Percentiles rank a stretch among this genome's conserved stretches.
phyloP scores from a whole-genome alignment of 2,888 invertebrate species.

The Hanleya hanleyi region DNA sequence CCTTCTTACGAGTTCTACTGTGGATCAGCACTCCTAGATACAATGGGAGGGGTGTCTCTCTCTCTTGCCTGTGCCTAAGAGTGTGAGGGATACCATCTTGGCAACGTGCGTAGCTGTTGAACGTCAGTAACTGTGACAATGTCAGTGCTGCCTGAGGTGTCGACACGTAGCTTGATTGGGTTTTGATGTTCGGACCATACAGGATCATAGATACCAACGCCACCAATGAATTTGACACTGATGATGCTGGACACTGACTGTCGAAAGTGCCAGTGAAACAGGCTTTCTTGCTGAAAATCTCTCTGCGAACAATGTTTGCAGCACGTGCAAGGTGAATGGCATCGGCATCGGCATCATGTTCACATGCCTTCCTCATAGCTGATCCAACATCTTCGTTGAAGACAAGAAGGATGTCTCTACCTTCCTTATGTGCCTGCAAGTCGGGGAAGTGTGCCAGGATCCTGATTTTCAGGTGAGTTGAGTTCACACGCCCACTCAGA shows the following conservation, averaged over 20 bases:
- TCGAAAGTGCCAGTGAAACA: background rate
- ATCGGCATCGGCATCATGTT: slow-evolving; percentile 16
- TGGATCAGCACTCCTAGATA: slow-evolving; percentile 27
- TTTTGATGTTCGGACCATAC: slow-evolving; percentile 6
- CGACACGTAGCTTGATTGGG: background rate
- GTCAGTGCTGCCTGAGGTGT: slow-evolving; percentile 5
- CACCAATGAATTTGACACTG: background rate
- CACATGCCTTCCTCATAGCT: background rate
- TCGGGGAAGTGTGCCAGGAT: slow-evolving; percentile 19
- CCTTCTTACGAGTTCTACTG: slow-evolving; percentile 14
- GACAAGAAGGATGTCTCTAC: slow-evolving; percentile 42
- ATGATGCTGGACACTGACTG: background rate
- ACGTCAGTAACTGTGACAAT: slow-evolving; percentile 13
- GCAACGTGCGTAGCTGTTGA: slow-evolving; percentile 1
- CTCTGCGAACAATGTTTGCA: slow-evolving; percentile 19
- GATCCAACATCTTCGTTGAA: slow-evolving; percentile 12
- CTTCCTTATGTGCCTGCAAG: slow-evolving; percentile 14
- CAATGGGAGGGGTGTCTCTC: slow-evolving; percentile 27
- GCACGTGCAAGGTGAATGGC: slow-evolving; percentile 17
- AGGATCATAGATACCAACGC: background rate
- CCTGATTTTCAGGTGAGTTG: slow-evolving; percentile 9
- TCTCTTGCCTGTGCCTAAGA: slow-evolving; percentile 13
- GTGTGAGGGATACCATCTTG: background rate
- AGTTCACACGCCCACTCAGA: background rate
- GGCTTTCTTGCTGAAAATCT: background rate